Evolutionary conservation across 2,888 invertebrate species (phyloP).

Genomic region (Hesperia comma): DNA sequence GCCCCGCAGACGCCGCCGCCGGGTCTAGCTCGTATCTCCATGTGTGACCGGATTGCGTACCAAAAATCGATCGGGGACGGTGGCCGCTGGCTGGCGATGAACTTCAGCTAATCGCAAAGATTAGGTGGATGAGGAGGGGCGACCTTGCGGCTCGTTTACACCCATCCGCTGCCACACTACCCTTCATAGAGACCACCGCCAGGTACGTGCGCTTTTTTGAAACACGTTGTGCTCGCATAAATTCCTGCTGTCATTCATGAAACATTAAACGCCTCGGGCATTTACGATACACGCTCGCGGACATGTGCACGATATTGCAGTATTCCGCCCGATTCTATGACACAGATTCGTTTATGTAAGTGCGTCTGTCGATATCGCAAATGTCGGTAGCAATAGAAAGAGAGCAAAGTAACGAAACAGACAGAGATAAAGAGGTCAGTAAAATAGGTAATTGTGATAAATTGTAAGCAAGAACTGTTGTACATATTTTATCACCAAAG

Average conservation of each 20-base stretch:
- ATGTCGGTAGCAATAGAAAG: constrained; percentile 50
- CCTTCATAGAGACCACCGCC: constrained; percentile 52
- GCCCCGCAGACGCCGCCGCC: constrained; percentile 64
- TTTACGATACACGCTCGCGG: constrained; percentile 32
- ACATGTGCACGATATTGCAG: constrained; percentile 49
- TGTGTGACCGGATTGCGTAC: constrained; percentile 56
- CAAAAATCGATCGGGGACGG: constrained; percentile 55
- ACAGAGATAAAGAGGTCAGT: constrained; percentile 48
- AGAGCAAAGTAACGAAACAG: constrained; percentile 44
- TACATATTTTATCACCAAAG: constrained; percentile 27
- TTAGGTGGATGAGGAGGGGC: constrained; percentile 52
- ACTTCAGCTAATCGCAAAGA: constrained; percentile 57
- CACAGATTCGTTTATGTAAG: constrained; percentile 60
- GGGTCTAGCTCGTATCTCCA: constrained; percentile 56
- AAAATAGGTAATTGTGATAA: constrained; percentile 45
- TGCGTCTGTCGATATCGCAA: constrained; percentile 54
- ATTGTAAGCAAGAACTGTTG: constrained; percentile 35
- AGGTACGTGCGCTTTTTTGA: constrained; percentile 49
- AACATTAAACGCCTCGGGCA: constrained; percentile 29
- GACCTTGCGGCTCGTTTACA: constrained; percentile 58
- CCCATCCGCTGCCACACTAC: constrained; percentile 50
- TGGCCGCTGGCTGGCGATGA: constrained; percentile 56
- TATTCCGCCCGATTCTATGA: constrained; percentile 50
- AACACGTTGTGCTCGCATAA: constrained; percentile 18
- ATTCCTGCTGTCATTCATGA: constrained; percentile 37